Evolutionary conservation across 2,888 invertebrate genomes (phyloP).

Genomic region (Apodemia mormo): DNA sequence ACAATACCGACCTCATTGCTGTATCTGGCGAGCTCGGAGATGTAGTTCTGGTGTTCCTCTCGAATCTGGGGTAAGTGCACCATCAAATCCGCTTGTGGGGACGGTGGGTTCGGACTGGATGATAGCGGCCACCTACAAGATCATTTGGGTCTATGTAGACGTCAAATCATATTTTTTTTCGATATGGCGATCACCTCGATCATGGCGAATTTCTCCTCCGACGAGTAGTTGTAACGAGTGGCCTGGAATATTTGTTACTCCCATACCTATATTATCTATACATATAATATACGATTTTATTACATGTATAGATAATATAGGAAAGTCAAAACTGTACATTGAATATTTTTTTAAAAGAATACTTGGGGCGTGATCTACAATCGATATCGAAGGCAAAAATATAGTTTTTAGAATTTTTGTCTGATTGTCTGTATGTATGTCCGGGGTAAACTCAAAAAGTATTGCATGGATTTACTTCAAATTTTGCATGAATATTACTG

Average conservation of each 20-base stretch:
- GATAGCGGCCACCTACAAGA: slow-evolving; percentile 91
- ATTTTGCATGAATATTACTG: no score
- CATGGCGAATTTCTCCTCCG: slow-evolving; percentile 98
- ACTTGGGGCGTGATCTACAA: no score
- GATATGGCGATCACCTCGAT: slow-evolving; percentile 99
- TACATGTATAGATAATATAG: no score
- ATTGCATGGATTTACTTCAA: no score
- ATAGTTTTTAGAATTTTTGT: no score
- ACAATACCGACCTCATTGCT: slow-evolving; percentile 85
- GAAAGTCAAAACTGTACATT: no score
- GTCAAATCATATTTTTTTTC: not conserved
- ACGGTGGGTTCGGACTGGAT: slow-evolving; percentile 89
- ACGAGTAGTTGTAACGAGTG: slow-evolving; percentile 97
- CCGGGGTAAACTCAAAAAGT: no score
- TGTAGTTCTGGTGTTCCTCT: slow-evolving; percentile 98
- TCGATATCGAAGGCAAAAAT: no score
- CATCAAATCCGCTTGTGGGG: slow-evolving; percentile 96
- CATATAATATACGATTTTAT: no score
- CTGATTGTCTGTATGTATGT: no score
- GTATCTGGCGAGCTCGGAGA: slow-evolving; percentile 96
- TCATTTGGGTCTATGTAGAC: not conserved
- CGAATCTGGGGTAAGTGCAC: slow-evolving; percentile 96
- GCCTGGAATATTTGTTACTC: slow-evolving; percentile 81
- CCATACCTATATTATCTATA: no score
- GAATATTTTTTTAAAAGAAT: no score